Evolutionary conservation across 2,888 invertebrate genomes (phyloP).

Genomic region (Lasioglossum pauxillum): DNA sequence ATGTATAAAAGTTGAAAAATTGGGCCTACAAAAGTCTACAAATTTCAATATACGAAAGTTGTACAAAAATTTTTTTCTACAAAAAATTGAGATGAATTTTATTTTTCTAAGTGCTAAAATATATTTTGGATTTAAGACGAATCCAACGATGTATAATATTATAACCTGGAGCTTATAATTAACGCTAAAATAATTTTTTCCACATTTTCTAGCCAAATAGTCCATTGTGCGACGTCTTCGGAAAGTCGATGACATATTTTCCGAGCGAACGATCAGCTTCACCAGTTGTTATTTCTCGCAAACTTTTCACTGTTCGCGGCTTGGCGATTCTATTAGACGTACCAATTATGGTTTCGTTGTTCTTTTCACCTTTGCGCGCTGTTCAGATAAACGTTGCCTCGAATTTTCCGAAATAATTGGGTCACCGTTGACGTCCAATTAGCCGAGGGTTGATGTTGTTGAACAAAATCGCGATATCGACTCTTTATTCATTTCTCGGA

Average conservation of each 20-base stretch:
- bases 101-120: too few relatives aligned
- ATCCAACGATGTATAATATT: too few relatives aligned
- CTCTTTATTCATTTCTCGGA: background rate
- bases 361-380: background rate
- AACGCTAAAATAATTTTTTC: too few relatives aligned
- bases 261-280: background rate
- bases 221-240: too few relatives aligned
- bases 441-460: background rate
- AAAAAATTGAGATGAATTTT: too few relatives aligned
- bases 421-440: background rate
- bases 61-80: too few relatives aligned
- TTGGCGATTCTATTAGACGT: background rate
- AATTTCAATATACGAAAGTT: too few relatives aligned
- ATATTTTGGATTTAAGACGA: too few relatives aligned
- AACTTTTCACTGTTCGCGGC: background rate
- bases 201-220: too few relatives aligned
- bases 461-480: background rate
- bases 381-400: background rate
- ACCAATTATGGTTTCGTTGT: background rate
- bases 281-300: background rate
- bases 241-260: background rate
- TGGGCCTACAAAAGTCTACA: too few relatives aligned
- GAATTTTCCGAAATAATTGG: background rate
- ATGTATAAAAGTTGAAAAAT: too few relatives aligned
- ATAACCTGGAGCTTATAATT: too few relatives aligned